Evolutionary conservation across 1,140 invertebrate species (phyloP), one percentile per base, ranked within the genome.

Genomic region (Polypedilum vanderplanki): DNA sequence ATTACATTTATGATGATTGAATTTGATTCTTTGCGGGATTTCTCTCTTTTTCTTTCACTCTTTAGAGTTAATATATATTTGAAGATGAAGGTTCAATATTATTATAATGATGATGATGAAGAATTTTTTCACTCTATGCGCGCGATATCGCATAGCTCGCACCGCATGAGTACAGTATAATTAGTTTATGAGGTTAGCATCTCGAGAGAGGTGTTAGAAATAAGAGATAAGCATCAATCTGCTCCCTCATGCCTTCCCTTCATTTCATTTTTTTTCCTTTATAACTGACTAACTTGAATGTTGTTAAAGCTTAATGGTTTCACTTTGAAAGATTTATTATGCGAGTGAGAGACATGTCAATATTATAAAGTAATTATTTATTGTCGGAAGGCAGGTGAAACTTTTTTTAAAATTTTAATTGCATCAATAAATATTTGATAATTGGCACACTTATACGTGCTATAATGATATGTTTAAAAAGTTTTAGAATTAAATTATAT

Each of bases 281-380:
- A 33, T 33, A 5, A 33, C 24, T 33, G 24, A 33, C 24, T 33
- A 33, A 33, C 24, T 33, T 33, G 24, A 33, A 1, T 33, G 24
- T 33, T 33, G 24, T 33, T 33, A 5, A 33, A 33, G 24, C 24
- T 33, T 33, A 33, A 33, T 33, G 24, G 24, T 33, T 33, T 57
- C 46, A 57, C 12, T 57, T 57, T 57, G n/a, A n/a, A 4, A 57
- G 46, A 57, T 57, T 57, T 57, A 57, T 57, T 57, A 57, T 57
- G 12, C 46, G n/a, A 57, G 24, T 33, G 24, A 33, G 24, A 33
- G 46, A 22, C 65, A 70, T 70, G 65, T 70, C 65, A 22, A 70
- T 70, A 70, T 70, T 70, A 70, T 70, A 70, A 70, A 70, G 65
- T 18, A 70, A 70, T 70, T 70, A 70, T 70, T 70, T 70, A 22